Base-by-base conservation (phyloP, 2,797 vertebrate genomes). In the Rhinophrynus dorsalis region DNA sequence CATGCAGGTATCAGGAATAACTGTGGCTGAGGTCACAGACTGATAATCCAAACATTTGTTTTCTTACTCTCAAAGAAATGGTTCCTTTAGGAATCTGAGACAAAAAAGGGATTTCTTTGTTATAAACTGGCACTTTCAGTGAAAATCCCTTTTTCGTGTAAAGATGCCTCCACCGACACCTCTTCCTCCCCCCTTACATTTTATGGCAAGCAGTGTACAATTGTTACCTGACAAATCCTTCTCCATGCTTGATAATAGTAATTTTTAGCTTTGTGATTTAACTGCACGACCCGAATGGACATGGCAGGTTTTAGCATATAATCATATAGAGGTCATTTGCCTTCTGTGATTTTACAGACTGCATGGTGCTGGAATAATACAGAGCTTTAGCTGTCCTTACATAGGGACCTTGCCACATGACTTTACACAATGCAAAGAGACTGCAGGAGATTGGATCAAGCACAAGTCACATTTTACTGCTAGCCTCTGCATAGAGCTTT, bases 61-160 rank as follows among this genome's bases (percentile, higher is more conserved):
- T 26, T 52, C 21, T 51, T 40, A 23, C 13, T 15, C 18, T 21
- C 9, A 21, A 10, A 35, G 13, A 60, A 64, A 66, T 17, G 12
- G n/a, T 17, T 63, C 8, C 13, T 54, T 38, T 35, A 6, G 30
- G 21, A 24, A 11, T 29, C 3, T 32, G 15, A 66, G 15, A 38
- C 4, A 17, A 21, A 51, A 24, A 55, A 18, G 40, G 30, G 42
- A 38, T 38, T 45, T 18, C 13, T 48, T 42, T 60, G 64, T 67
- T 68, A 59, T 23, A 42, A 68, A 76, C 71, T 67, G 65, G 45
- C 64, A 78, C 74, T 79, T 79, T 76, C 74, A 67, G 12, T 15
- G 23, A 61, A 55, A 32, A 38, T 69, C 35, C 21, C 18, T 47
- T 50, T 35, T 3, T 27, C 26, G 61, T 27, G 26, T 26, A 7